Base-by-base conservation (phyloP, 2,888 invertebrate genomes). In the Rhagium mordax region DNA sequence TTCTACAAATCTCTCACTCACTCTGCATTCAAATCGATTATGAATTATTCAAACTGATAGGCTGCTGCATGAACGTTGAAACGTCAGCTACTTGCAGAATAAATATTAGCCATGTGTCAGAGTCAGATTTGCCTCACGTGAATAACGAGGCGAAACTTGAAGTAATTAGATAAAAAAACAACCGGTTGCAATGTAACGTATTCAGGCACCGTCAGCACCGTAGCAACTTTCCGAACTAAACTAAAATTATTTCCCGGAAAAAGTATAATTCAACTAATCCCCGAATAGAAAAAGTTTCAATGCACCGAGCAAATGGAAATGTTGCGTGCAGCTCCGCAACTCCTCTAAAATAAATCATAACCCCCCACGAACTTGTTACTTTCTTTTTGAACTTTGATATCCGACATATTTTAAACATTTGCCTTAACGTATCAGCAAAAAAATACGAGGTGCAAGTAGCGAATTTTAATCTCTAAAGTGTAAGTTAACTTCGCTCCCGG, bases 391-490 rank as follows among this genome's bases (percentile, higher is more conserved):
- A 67, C 67, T 67, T 47, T 29, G 15, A 20, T 41, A 16, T 47
- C 47, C 57, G 47, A 41, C 67, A 41, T 67, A 67, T 51, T 67
- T 67, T 57, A 57, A 67, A 47, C 57, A 57, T 67, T 55, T 27
- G 20, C 33, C 33, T 13, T 27, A 15, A 27, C 51, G 51, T 61
- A 48, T 47, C 41, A 41, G n/a, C 47, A 65, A 65, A 53, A n/a
- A 29, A 27, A 41, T 24, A 41, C 8, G 33, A 57, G 47, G 51
- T 47, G 67, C 67, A 24, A 20, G 67, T 57, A 47, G 67, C 24
- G 67, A 55, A 67, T 67, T 67, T 57, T 67, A 67, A 74, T 74
- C 74, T 48, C 33, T 29, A 49, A 61, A 70, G 61, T 66, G 65
- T 27, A 48, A 55, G 67, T 21, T 60, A 51, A 70, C 29, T 47